Evolutionary conservation across 2,113 vertebrate species (phyloP).

Genomic region (Chionomys nivalis): DNA sequence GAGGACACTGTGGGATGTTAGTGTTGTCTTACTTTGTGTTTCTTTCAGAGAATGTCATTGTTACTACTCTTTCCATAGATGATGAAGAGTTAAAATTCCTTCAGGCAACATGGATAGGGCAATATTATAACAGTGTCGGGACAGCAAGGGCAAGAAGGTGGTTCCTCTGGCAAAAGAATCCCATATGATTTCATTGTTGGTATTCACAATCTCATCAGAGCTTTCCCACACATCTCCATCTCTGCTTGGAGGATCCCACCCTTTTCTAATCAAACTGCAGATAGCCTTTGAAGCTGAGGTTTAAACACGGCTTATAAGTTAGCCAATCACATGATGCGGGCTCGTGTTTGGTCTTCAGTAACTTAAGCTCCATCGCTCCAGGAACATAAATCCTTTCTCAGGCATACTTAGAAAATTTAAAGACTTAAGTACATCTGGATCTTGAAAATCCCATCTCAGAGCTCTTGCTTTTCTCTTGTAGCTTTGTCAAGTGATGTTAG

Average conservation of each 20-base stretch:
- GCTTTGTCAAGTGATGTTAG: background rate
- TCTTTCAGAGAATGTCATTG: background rate
- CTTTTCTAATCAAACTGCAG: background rate
- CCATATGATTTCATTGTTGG: background rate
- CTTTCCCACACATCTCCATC: background rate
- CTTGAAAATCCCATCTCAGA: background rate
- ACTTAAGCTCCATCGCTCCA: background rate
- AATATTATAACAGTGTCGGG: background rate
- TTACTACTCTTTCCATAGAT: background rate
- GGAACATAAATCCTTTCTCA: background rate
- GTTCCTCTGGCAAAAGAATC: background rate
- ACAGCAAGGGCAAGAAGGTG: background rate
- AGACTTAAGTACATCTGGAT: background rate
- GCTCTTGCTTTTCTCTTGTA: background rate
- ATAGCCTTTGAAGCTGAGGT: background rate
- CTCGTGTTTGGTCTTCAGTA: background rate
- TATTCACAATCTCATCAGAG: background rate
- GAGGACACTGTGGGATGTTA: no score
- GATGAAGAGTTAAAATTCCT: background rate
- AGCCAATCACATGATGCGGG: background rate
- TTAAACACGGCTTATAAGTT: background rate
- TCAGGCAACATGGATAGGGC: no score
- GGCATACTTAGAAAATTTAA: background rate
- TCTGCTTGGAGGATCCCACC: background rate
- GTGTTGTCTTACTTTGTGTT: background rate